These are phyloP conservation scores for Marronus borbonicus DNA, from an alignment of 2,888 invertebrate species.

Conservation along the genomic window DNA sequence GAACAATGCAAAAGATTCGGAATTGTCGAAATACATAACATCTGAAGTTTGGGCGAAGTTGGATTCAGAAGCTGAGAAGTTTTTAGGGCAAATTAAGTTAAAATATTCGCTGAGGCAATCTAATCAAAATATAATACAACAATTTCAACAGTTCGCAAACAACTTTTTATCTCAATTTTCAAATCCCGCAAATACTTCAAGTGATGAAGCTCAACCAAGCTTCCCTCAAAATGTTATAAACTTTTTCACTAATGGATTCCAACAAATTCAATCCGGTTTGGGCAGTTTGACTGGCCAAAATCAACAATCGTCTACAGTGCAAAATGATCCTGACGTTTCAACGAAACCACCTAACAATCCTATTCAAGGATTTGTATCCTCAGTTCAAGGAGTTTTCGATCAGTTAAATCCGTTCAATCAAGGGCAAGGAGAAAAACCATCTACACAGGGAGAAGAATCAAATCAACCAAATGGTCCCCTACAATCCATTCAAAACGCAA, in stretches of 20 bases:
- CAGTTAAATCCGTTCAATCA: conserved; percentile 56
- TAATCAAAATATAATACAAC: conserved; percentile 50
- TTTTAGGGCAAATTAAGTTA: conserved; percentile 50
- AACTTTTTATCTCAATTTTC: conserved; percentile 52
- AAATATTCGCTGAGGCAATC: conserved; percentile 51
- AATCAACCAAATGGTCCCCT: conserved; percentile 49
- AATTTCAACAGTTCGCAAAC: conserved; percentile 52
- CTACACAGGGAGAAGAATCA: conserved; percentile 54
- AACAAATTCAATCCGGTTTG: conserved; percentile 47
- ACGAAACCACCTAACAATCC: conserved; percentile 44
- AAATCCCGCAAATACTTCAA: conserved; percentile 47
- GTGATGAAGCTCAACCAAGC: conserved; percentile 51
- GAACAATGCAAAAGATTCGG: conserved; percentile 48
- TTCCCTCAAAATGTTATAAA: conserved; percentile 53
- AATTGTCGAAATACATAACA: conserved; percentile 32
- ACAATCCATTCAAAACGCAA: conserved; percentile 52
- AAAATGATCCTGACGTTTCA: conserved; percentile 33
- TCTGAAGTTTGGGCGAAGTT: conserved; percentile 53
- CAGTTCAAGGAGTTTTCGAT: conserved; percentile 44
- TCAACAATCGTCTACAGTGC: conserved; percentile 34
- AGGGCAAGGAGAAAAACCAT: conserved; percentile 49
- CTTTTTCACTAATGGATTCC: conserved; percentile 51
- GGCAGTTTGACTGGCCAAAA: conserved; percentile 40
- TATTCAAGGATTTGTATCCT: conserved; percentile 48
- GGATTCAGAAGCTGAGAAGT: conserved; percentile 52